Conservation (phyloP, 2,888 invertebrate genomes). For the Caenorhabditis sp. region DNA sequence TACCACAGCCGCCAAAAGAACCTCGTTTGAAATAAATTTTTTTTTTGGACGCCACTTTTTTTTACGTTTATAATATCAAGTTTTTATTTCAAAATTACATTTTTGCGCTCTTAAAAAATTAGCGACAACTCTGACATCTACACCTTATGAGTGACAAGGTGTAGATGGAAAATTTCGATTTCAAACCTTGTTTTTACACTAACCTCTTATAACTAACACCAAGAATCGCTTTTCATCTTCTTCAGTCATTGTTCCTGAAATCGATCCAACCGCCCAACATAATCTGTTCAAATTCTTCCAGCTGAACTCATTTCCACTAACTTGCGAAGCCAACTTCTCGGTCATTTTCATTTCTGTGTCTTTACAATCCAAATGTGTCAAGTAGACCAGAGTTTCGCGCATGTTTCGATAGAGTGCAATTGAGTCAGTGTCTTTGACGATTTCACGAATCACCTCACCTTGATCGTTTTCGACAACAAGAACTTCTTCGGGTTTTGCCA, state of each 20-base stretch:
- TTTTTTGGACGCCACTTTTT: no score
- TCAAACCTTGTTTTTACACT: not conserved
- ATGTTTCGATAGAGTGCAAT: slow-evolving; percentile 99
- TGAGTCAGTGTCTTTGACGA: slow-evolving; percentile 99
- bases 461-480: slow-evolving; percentile 99
- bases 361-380: slow-evolving; percentile 95
- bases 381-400: slow-evolving; percentile 80
- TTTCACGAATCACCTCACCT: slow-evolving; percentile 95
- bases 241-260: slow-evolving; percentile 97
- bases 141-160: no score
- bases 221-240: slow-evolving; percentile 98
- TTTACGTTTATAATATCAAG: no score
- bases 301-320: slow-evolving; percentile 97
- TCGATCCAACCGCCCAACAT: slow-evolving; percentile 99
- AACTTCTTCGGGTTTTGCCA: slow-evolving; percentile 99
- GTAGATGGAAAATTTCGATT: no score
- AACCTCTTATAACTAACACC: slow-evolving; percentile 90
- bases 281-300: slow-evolving; percentile 99
- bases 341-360: slow-evolving; percentile 99
- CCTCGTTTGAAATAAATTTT: no score
- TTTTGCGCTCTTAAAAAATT: no score
- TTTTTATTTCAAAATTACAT: not conserved
- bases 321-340: slow-evolving; percentile 92
- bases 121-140: no score
- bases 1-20: no score